phyloP scores from a whole-genome alignment of 2,113 vertebrate genomes.

The Leptobrachium ailaonicum region DNA sequence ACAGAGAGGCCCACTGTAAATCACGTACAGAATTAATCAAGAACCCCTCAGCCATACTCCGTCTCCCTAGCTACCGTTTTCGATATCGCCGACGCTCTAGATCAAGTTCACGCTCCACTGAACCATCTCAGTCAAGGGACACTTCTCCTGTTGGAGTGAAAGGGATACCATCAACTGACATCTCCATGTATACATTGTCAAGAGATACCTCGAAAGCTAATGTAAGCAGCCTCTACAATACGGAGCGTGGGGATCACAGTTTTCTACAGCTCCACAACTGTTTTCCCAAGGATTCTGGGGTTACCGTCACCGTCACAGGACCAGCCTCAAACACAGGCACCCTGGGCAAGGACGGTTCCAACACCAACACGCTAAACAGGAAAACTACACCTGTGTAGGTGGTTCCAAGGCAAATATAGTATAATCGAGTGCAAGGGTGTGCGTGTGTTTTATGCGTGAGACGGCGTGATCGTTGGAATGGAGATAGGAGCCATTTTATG shows the following conservation, averaged over 20 bases:
- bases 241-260: conserved; percentile 71
- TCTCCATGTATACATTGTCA: conserved; percentile 87
- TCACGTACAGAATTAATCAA: conserved; percentile 86
- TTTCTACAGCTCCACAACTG: conserved; percentile 90
- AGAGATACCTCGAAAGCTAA: conserved; percentile 69
- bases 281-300: conserved; percentile 84
- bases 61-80: conserved; percentile 89
- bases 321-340: conserved; percentile 68
- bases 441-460: conserved; percentile 1
- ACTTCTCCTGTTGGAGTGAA: conserved; percentile 78
- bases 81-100: conserved; percentile 76
- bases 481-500: conserved; percentile 48
- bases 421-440: conserved; percentile 12
- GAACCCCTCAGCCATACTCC: conserved; percentile 84
- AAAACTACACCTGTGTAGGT: conserved; percentile 84
- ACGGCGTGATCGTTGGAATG: conserved; percentile 43
- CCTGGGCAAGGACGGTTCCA: conserved; percentile 74
- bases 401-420: conserved; percentile 49
- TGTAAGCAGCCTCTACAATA: conserved; percentile 55
- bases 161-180: conserved; percentile 78
- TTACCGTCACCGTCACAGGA: conserved; percentile 75
- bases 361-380: conserved; percentile 88
- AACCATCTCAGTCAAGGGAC: conserved; percentile 85
- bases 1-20: conserved; percentile 87
- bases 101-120: conserved; percentile 85